Evolutionary conservation across 2,888 invertebrate genomes (phyloP).

Genomic region (Ectobius pallidus): DNA sequence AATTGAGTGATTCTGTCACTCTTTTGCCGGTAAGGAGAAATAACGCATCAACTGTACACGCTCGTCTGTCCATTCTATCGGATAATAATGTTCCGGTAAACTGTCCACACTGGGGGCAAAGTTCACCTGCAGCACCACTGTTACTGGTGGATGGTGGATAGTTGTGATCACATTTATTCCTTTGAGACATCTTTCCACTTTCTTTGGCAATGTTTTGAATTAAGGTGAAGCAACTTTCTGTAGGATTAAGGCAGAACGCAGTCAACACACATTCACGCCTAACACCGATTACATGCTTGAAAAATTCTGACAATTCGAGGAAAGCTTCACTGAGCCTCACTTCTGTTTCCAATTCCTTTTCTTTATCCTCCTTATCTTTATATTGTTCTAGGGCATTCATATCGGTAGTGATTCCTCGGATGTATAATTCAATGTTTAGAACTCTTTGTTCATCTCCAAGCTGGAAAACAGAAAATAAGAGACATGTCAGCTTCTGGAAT

Average conservation of each 20-base stretch:
- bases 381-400: slow-evolving; percentile 75
- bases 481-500: no score
- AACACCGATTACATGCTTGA: slow-evolving; percentile 65
- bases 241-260: slow-evolving; percentile 76
- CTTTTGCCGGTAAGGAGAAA: slow-evolving; percentile 60
- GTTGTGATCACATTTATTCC: slow-evolving; percentile 47
- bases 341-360: slow-evolving; percentile 60
- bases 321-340: slow-evolving; percentile 66
- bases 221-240: slow-evolving; percentile 62
- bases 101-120: slow-evolving; percentile 51
- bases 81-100: slow-evolving; percentile 47
- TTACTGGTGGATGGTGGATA: slow-evolving; percentile 42
- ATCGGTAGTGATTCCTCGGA: slow-evolving; percentile 75
- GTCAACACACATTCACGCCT: slow-evolving; percentile 75
- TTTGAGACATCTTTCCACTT: slow-evolving; percentile 57
- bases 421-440: slow-evolving; percentile 73
- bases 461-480: slow-evolving; percentile 54
- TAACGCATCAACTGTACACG: slow-evolving; percentile 52
- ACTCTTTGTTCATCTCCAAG: slow-evolving; percentile 63
- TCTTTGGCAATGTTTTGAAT: slow-evolving; percentile 61
- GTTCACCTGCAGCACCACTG: slow-evolving; percentile 44
- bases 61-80: no score
- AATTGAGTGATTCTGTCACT: slow-evolving; percentile 54
- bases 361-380: slow-evolving; percentile 62
- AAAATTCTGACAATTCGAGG: slow-evolving; percentile 65